Percentiles rank a stretch among this genome's conserved stretches.
These are phyloP conservation scores for Spodoptera frugiperda DNA, from an alignment of 1,140 invertebrate genomes.

Conservation along the genomic window DNA sequence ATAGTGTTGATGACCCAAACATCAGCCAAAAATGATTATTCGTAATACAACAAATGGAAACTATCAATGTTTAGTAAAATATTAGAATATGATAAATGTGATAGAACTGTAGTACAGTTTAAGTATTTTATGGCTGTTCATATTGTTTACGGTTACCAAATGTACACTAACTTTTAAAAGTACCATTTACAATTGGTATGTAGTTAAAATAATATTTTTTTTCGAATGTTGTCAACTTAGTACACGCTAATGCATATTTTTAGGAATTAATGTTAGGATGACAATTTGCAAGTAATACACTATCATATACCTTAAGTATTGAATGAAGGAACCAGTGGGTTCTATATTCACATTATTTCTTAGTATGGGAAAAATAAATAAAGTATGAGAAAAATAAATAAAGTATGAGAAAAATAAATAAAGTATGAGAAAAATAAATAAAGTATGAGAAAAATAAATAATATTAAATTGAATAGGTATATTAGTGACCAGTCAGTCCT, in stretches of 20 bases:
- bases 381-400: no score
- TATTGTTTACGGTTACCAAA: slow-evolving; percentile 32
- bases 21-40: slow-evolving; percentile 65
- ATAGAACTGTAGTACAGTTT: slow-evolving; percentile 43
- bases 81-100: slow-evolving; percentile 23
- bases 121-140: slow-evolving; percentile 40
- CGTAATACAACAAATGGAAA: slow-evolving; percentile 41
- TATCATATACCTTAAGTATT: background rate
- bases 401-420: no score
- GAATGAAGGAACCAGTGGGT: no score
- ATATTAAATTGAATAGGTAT: no score
- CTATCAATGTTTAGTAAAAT: background rate
- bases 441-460: no score
- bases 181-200: slow-evolving; percentile 4
- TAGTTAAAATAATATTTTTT: slow-evolving; percentile 13
- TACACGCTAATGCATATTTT: background rate
- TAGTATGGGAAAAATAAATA: no score
- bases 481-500: no score
- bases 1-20: slow-evolving; percentile 69
- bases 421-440: no score
- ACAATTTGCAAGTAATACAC: background rate
- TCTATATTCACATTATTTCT: no score
- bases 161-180: background rate
- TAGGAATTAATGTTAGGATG: no score
- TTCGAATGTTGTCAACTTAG: background rate